A percentile compares a stretch with the other conserved stretches of the same genome.
Conservation (phyloP, 2,113 vertebrate species). For the Gnathonemus longibarbis region DNA sequence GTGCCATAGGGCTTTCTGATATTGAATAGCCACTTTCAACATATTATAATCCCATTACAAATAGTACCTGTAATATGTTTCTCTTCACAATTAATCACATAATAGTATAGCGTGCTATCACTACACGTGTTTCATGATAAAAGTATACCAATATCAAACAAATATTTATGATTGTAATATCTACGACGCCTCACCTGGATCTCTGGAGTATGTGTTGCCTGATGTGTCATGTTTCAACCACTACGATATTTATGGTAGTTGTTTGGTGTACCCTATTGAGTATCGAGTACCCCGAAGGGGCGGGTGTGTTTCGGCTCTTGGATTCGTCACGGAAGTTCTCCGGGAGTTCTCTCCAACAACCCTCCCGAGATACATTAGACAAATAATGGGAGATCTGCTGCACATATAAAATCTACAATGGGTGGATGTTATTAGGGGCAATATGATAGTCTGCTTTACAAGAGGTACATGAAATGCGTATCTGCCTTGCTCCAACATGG, state of each 20-base stretch:
- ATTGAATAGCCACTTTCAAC: background rate
- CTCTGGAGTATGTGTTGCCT: background rate
- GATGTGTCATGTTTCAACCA: background rate
- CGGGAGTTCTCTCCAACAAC: background rate
- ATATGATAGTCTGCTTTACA: background rate
- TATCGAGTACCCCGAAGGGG: background rate
- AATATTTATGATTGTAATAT: background rate
- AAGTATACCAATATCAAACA: background rate
- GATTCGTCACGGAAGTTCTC: background rate
- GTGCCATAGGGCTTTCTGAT: background rate
- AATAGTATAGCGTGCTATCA: background rate
- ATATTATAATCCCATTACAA: background rate
- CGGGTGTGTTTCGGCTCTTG: background rate
- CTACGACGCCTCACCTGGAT: background rate
- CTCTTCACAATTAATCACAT: constrained; percentile 3
- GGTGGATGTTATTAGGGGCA: constrained; percentile 10
- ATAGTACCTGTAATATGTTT: background rate
- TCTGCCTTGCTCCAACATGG: background rate
- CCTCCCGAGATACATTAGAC: background rate
- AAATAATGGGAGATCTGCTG: background rate
- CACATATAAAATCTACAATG: background rate
- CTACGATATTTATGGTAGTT: background rate
- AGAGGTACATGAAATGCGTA: background rate
- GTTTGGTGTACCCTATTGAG: background rate
- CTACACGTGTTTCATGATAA: background rate